Evolutionary conservation across 2,888 invertebrate genomes (phyloP).

Genomic region (Lochmaea crataegi): DNA sequence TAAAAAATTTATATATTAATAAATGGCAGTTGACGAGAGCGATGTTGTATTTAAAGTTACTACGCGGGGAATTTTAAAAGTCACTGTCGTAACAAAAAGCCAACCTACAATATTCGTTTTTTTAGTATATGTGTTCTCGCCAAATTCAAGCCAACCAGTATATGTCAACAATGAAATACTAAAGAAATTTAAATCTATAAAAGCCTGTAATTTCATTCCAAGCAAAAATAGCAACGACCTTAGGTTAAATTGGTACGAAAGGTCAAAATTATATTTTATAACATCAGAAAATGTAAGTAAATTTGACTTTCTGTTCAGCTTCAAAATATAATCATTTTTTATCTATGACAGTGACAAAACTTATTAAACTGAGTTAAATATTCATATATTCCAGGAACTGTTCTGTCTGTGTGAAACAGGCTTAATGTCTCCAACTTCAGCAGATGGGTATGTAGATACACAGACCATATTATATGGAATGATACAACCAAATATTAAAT

Average conservation of each 20-base stretch:
- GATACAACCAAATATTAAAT: slow-evolving; percentile 51
- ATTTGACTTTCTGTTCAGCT: not conserved
- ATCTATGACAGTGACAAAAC: no score
- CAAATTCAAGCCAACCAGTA: slow-evolving; percentile 68
- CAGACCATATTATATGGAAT: slow-evolving; percentile 54
- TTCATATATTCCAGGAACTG: slow-evolving; percentile 55
- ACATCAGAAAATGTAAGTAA: slow-evolving; percentile 69
- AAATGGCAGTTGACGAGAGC: no score
- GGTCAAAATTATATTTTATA: slow-evolving; percentile 73
- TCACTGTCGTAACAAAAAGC: no score
- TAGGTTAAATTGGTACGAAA: slow-evolving; percentile 70
- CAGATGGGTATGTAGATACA: slow-evolving; percentile 36
- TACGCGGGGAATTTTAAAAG: no score
- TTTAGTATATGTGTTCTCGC: slow-evolving; percentile 75
- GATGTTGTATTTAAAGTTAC: no score
- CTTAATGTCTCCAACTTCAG: slow-evolving; percentile 44
- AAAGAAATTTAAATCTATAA: slow-evolving; percentile 61
- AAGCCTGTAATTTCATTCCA: slow-evolving; percentile 71
- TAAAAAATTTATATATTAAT: no score
- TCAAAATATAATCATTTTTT: not conserved
- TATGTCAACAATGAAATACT: slow-evolving; percentile 67
- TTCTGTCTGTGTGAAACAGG: slow-evolving; percentile 55
- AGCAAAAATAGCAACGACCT: slow-evolving; percentile 64
- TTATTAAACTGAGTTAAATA: no score
- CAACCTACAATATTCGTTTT: slow-evolving; percentile 36